Percentiles rank a stretch among this genome's conserved stretches.
Evolutionary conservation across 2,113 vertebrate genomes (phyloP).

Genomic region (Lipotes vexillifer): DNA sequence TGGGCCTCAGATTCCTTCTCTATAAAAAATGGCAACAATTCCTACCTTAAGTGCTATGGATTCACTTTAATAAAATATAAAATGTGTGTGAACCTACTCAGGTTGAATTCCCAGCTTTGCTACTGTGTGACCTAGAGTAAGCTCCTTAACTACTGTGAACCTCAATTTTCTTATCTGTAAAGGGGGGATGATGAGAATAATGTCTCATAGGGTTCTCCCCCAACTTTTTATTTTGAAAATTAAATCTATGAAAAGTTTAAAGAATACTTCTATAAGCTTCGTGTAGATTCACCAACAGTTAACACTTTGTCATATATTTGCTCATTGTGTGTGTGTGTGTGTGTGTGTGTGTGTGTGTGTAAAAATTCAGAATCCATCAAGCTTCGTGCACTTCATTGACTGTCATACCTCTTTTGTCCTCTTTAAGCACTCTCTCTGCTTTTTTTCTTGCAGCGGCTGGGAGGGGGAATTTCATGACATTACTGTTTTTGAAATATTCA

Average conservation of each 20-base stretch:
- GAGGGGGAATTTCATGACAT: neutral
- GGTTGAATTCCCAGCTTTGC: neutral
- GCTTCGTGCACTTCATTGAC: neutral
- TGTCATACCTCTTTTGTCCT: neutral
- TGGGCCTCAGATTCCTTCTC: neutral
- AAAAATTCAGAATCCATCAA: neutral
- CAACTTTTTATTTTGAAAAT: neutral
- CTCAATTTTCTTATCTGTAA: neutral
- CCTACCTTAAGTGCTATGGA: neutral
- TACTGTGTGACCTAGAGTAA: neutral
- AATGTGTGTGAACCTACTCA: neutral
- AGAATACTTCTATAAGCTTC: neutral
- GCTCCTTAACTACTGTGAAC: neutral
- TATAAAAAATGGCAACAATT: neutral
- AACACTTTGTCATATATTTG: neutral
- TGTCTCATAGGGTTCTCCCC: neutral
- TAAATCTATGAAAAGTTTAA: neutral
- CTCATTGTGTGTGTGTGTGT: neutral
- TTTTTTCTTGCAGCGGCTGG: neutral
- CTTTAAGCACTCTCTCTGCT: neutral
- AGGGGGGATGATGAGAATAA: neutral
- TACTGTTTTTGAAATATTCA: neutral
- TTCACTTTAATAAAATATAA: neutral
- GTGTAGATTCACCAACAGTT: neutral
- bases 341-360: neutral